These are phyloP conservation scores for Tragulus kanchil DNA, from an alignment of 2,113 vertebrate species.

Conservation along the genomic window DNA sequence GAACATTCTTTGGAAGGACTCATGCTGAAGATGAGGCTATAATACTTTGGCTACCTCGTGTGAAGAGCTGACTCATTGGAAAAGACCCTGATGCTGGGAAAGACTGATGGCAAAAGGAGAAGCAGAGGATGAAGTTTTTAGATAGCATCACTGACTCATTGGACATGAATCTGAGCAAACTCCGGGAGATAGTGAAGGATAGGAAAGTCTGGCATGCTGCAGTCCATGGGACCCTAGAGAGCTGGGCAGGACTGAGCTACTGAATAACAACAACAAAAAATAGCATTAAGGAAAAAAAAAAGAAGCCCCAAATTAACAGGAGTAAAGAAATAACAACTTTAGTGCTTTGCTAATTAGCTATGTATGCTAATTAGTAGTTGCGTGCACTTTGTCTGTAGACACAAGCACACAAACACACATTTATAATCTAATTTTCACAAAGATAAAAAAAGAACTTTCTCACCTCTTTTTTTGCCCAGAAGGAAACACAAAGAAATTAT, in stretches of 20 bases:
- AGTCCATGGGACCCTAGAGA: not conserved
- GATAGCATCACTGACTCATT: not conserved
- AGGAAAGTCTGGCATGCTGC: not conserved
- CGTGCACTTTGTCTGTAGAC: not conserved
- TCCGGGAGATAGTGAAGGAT: not conserved
- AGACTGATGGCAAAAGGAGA: not conserved
- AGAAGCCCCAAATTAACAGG: not conserved
- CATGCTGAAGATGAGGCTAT: too few species aligned
- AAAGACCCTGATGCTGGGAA: not conserved
- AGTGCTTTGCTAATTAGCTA: not conserved
- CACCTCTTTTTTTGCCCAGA: not conserved
- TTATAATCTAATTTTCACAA: not conserved
- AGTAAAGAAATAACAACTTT: not conserved
- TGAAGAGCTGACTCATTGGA: too few species aligned
- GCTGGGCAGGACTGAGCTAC: fast-evolving
- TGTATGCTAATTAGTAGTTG: not conserved
- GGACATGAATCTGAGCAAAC: not conserved
- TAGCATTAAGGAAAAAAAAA: not conserved
- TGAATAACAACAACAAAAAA: not conserved
- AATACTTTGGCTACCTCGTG: too few species aligned
- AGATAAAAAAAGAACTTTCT: not conserved
- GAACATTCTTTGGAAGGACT: too few species aligned
- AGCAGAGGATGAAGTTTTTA: not conserved
- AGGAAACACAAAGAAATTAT: not conserved
- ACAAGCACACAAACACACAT: not conserved